Conservation (phyloP, 1,140 invertebrate species). For the Lepidurus couesii region DNA sequence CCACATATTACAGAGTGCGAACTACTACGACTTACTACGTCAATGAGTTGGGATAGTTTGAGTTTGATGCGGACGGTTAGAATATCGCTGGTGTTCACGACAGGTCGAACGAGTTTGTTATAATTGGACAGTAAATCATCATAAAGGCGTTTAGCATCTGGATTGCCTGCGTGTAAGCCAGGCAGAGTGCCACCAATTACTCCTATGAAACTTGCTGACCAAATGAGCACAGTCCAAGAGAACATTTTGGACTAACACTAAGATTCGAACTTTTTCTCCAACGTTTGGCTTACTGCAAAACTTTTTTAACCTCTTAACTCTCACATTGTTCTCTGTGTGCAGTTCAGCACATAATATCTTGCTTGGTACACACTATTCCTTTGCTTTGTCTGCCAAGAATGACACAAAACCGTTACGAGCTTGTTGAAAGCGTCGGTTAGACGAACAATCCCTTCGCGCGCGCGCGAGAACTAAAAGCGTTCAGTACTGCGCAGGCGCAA, state of each 20-base stretch:
- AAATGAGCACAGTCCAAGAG: background rate
- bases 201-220: background rate
- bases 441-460: too few relatives aligned
- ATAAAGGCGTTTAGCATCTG: constrained; percentile 87
- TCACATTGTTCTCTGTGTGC: too few relatives aligned
- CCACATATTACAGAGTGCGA: background rate
- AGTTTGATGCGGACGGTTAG: constrained; percentile 94
- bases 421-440: too few relatives aligned
- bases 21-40: constrained; percentile 63
- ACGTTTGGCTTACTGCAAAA: too few relatives aligned
- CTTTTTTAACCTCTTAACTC: too few relatives aligned
- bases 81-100: constrained; percentile 91
- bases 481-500: too few relatives aligned
- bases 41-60: constrained; percentile 92
- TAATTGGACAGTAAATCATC: constrained; percentile 94
- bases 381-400: too few relatives aligned
- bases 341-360: too few relatives aligned
- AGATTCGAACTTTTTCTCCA: too few relatives aligned
- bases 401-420: too few relatives aligned
- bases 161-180: constrained; percentile 55
- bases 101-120: constrained; percentile 93
- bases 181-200: background rate
- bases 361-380: too few relatives aligned
- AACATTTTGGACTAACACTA: background rate
- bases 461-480: too few relatives aligned